Evolutionary conservation across 2,888 invertebrate genomes (phyloP), one percentile per base, ranked within the genome.

Genomic region (Dasypolia templi): DNA sequence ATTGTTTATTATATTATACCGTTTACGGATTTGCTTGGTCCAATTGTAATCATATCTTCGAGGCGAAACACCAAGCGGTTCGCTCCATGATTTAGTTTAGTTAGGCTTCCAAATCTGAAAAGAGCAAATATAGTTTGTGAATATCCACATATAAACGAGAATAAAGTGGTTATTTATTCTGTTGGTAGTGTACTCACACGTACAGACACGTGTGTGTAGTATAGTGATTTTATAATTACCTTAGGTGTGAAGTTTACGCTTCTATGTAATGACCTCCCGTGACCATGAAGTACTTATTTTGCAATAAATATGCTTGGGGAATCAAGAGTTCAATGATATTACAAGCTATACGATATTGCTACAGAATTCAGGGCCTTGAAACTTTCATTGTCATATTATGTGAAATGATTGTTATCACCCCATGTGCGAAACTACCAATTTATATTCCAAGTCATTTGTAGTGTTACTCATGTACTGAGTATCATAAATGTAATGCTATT

Each of bases 271-370:
- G 87, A 84, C 81, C 83, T 86, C 82, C 89, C 87, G 88, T 89
- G 89, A 87, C 89, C 88, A 83, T 90, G 89, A 87, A 79, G 88
- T 87, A 79, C n/a, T n/a, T n/a, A n/a, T n/a, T 84, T 79, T 79
- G 81, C 79, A 88, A 84, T 86, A 85, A 83, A 83, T 85, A 75
- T 81, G 65, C 81, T 78, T 67, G 70, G 55, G 26, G 79, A 83
- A 75, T 79, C 79, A 80, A 85, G 86, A 90, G 89, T 90, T 90
- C 88, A 89, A 89, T 89, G 89, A 84, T 88, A 86, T 85, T 83
- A 84, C 63, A 69, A 72, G 67, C 63, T 67, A 26, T 79, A 74
- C 12, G 61, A 79, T 79, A 81, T 86, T 81, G 79, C 79, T 82
- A 81, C 75, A 83, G 69, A 85, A 87, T 87, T 86, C 79, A 81